A percentile compares a stretch with the other conserved stretches of the same genome.
These are phyloP conservation scores for Drosophila leonis DNA, from an alignment of 2,888 invertebrate genomes.

Conservation along the genomic window DNA sequence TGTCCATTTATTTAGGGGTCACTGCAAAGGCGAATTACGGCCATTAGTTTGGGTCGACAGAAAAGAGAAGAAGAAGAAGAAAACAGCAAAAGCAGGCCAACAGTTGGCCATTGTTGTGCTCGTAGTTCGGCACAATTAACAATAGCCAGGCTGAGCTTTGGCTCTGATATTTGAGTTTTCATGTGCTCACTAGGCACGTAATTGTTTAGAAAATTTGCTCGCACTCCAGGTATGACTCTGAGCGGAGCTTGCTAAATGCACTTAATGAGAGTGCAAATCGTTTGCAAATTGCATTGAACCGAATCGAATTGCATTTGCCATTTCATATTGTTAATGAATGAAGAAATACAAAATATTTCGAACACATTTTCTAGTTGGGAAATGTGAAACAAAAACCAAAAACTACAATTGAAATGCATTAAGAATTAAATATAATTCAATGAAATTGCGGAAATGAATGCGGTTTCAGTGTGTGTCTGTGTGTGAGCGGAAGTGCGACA, in stretches of 20 bases:
- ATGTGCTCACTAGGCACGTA: slow-evolving; percentile 61
- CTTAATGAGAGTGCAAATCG: slow-evolving; percentile 18
- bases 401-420: slow-evolving; percentile 36
- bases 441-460: slow-evolving; percentile 71
- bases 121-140: slow-evolving; percentile 54
- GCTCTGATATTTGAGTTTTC: slow-evolving; percentile 59
- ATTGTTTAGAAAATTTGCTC: slow-evolving; percentile 62
- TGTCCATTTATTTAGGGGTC: slow-evolving; percentile 67
- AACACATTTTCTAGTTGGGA: slow-evolving; percentile 18
- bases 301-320: background rate
- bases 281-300: slow-evolving; percentile 9
- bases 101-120: slow-evolving; percentile 15
- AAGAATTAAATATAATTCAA: slow-evolving; percentile 66
- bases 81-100: slow-evolving; percentile 15
- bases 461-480: slow-evolving; percentile 44
- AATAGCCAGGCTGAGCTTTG: slow-evolving; percentile 43
- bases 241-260: slow-evolving; percentile 7
- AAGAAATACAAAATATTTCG: slow-evolving; percentile 9
- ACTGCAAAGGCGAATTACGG: slow-evolving; percentile 58
- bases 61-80: background rate
- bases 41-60: slow-evolving; percentile 48
- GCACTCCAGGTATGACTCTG: background rate
- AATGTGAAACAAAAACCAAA: slow-evolving; percentile 42
- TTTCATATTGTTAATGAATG: slow-evolving; percentile 6
- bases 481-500: slow-evolving; percentile 34